Percentiles rank a stretch among this genome's conserved stretches.
These are phyloP conservation scores for Hapalemur alaotrensis DNA, from an alignment of 2,797 vertebrate genomes.

Conservation along the genomic window DNA sequence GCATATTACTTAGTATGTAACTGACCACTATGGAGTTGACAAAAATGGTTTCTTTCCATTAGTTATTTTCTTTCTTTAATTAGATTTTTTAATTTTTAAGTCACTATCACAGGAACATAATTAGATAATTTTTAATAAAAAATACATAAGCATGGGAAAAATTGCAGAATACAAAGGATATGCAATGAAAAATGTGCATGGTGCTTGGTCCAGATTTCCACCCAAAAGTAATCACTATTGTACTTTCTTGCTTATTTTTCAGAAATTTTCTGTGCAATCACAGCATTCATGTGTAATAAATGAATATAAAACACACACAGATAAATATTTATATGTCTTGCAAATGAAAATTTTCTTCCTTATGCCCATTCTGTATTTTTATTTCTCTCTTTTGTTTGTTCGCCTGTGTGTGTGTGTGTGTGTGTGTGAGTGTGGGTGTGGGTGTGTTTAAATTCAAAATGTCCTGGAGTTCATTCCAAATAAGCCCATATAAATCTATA, in stretches of 20 bases:
- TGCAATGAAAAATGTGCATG: not conserved
- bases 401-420: too few species aligned
- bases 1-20: not conserved
- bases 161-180: not conserved
- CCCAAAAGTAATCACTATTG: not conserved
- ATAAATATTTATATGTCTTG: too few species aligned
- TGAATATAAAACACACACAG: too few species aligned
- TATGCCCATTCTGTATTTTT: not conserved
- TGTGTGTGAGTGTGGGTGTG: not conserved
- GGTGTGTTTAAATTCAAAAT: not conserved
- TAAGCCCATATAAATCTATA: not conserved
- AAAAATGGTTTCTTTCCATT: not conserved
- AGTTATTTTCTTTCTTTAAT: constrained; percentile 17
- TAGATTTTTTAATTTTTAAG: not conserved
- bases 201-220: not conserved
- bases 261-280: not conserved
- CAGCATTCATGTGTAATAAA: too few species aligned
- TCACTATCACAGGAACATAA: not conserved
- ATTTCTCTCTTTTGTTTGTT: not conserved
- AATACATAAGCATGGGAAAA: not conserved
- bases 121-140: constrained; percentile 50
- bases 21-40: constrained; percentile 15
- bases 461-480: not conserved
- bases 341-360: too few species aligned
- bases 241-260: constrained; percentile 1